Percentiles rank a stretch among this genome's conserved stretches.
Conservation (phyloP, 1,140 invertebrate species). For the Hestina assimilis region DNA sequence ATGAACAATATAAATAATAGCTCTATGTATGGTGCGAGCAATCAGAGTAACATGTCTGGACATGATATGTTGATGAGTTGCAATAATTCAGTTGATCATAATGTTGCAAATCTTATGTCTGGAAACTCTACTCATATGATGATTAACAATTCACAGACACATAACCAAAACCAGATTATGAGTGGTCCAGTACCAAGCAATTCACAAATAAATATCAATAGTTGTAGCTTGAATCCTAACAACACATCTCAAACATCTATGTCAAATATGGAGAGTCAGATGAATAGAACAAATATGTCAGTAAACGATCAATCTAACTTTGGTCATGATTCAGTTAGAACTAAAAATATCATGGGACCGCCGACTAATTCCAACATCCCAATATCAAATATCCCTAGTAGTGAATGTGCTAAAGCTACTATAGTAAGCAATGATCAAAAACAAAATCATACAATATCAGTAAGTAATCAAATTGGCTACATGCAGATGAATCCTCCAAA, state of each 20-base stretch:
- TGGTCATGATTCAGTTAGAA: conserved; percentile 52
- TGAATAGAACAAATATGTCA: conserved; percentile 52
- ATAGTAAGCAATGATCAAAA: conserved; percentile 55
- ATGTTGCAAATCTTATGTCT: conserved; percentile 54
- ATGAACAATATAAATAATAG: conserved; percentile 59
- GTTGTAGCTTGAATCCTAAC: conserved; percentile 55
- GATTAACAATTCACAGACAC: conserved; percentile 60
- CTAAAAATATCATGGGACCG: conserved; percentile 63
- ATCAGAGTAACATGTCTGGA: conserved; percentile 52
- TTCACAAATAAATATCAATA: conserved; percentile 66
- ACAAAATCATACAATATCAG: conserved; percentile 66
- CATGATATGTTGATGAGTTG: conserved; percentile 71
- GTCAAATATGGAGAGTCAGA: conserved; percentile 54
- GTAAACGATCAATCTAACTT: conserved; percentile 64
- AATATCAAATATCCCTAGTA: conserved; percentile 49
- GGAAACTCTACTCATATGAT: conserved; percentile 63
- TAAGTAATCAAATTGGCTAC: conserved; percentile 70
- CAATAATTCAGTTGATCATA: conserved; percentile 57
- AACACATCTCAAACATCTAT: conserved; percentile 52
- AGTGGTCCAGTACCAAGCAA: conserved; percentile 48
- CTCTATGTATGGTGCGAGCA: conserved; percentile 52
- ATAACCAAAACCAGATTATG: conserved; percentile 59
- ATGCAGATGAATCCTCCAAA: conserved; percentile 73
- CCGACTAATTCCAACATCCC: conserved; percentile 46
- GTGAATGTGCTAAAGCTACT: conserved; percentile 68